phyloP scores from a whole-genome alignment of 2,113 vertebrate genomes.

The Pitta sordida region DNA sequence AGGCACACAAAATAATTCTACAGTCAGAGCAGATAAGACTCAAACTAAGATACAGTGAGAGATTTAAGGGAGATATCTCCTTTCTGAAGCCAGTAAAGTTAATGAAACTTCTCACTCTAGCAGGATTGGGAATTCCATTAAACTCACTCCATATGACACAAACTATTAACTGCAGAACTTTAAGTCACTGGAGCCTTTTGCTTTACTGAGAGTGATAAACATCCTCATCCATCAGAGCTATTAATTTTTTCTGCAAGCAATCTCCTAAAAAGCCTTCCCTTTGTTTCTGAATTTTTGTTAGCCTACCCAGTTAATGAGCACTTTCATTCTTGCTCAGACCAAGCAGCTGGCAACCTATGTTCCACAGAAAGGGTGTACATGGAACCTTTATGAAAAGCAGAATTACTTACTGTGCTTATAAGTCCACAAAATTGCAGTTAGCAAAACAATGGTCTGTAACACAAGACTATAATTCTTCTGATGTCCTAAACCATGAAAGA shows the following conservation, averaged over 20 bases:
- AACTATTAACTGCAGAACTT: background rate
- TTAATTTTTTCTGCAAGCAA: background rate
- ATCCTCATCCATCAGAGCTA: background rate
- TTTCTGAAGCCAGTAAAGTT: background rate
- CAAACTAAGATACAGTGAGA: background rate
- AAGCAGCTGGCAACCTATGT: constrained; percentile 21
- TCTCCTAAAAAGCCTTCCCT: constrained; percentile 22
- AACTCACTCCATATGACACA: background rate
- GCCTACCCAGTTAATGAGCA: constrained; percentile 12
- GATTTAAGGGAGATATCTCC: background rate
- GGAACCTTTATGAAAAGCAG: constrained; percentile 10
- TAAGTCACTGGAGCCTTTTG: background rate
- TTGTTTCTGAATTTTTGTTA: constrained; percentile 15
- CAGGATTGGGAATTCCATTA: background rate
- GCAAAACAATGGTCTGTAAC: constrained; percentile 28
- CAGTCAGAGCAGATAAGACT: background rate
- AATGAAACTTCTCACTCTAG: background rate
- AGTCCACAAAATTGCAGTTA: constrained; percentile 25
- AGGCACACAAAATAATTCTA: background rate
- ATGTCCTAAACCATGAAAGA: constrained; percentile 27
- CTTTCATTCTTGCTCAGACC: constrained; percentile 6
- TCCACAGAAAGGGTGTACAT: background rate
- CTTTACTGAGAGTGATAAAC: background rate
- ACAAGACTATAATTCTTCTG: constrained; percentile 43
- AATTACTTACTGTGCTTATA: constrained; percentile 10